Evolutionary conservation across 2,113 vertebrate genomes (phyloP).

Genomic region (Asarcornis scutulata): DNA sequence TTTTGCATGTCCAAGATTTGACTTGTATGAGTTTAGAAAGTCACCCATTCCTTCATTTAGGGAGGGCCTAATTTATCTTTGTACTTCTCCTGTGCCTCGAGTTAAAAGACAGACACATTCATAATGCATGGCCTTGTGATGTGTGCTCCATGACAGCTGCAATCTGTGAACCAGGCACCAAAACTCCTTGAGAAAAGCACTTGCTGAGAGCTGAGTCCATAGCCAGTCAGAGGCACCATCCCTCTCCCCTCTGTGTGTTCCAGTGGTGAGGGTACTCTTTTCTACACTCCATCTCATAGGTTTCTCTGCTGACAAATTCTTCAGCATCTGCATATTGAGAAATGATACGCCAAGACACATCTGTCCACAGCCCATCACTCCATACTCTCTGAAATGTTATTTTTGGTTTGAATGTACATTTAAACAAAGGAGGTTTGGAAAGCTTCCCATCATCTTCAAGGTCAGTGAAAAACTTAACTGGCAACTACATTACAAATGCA

Average conservation of each 20-base stretch:
- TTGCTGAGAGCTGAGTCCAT: neutral
- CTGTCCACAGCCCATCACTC: neutral
- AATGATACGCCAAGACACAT: neutral
- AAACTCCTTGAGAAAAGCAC: slow-evolving; percentile 16
- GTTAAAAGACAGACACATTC: slow-evolving; percentile 44
- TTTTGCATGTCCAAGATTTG: neutral
- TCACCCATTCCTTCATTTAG: neutral
- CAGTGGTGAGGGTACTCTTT: neutral
- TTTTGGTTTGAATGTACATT: neutral
- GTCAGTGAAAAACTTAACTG: neutral
- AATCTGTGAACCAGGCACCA: slow-evolving; percentile 34
- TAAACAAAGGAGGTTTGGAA: slow-evolving; percentile 4
- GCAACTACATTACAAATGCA: slow-evolving; percentile 35
- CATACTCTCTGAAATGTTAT: neutral
- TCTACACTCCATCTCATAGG: neutral
- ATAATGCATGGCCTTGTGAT: slow-evolving; percentile 50
- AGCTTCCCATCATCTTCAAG: neutral
- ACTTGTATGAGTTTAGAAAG: neutral
- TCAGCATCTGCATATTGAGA: neutral
- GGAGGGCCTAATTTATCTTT: slow-evolving; percentile 17
- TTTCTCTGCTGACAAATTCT: neutral
- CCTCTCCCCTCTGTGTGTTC: neutral
- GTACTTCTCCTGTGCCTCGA: neutral
- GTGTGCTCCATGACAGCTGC: slow-evolving; percentile 54
- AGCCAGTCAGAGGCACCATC: neutral